Conservation (phyloP, 2,113 vertebrate species). For the Picathartes gymnocephalus region DNA sequence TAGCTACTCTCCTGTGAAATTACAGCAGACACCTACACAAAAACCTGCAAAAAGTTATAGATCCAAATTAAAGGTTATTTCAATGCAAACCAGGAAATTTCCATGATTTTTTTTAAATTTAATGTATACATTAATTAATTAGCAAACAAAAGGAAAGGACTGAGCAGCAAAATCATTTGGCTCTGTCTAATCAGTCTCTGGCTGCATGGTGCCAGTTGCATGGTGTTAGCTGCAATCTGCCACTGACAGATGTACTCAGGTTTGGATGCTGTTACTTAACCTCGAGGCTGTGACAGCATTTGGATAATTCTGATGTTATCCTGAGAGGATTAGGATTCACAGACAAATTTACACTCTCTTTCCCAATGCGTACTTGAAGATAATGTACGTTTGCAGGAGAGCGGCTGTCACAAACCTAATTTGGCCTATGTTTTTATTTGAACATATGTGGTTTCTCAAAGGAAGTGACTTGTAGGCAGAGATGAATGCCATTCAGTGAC, state of each 20-base stretch:
- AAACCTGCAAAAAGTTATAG: not conserved
- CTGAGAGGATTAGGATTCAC: conserved; percentile 44
- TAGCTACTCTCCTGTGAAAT: not conserved
- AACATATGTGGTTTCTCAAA: conserved; percentile 41
- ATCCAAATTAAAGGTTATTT: not conserved
- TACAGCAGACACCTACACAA: not conserved
- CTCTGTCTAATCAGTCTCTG: not conserved
- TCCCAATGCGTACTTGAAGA: not conserved
- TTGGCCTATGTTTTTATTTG: conserved; percentile 43
- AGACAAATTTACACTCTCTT: conserved; percentile 40
- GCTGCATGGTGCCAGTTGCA: conserved; percentile 6
- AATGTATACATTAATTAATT: not conserved
- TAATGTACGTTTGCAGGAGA: conserved; percentile 44
- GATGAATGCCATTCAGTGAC: conserved; percentile 32
- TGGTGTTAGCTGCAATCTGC: conserved; percentile 48
- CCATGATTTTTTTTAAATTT: not conserved
- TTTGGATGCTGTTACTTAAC: conserved; percentile 55
- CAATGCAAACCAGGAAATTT: not conserved
- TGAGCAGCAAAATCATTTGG: not conserved
- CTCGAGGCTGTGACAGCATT: conserved; percentile 10
- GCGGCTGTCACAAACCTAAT: not conserved
- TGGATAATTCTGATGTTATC: conserved; percentile 54
- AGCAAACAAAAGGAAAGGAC: not conserved
- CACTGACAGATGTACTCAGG: conserved; percentile 56
- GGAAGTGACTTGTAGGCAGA: conserved; percentile 16